Percentiles rank a stretch among this genome's conserved stretches.
phyloP scores from a whole-genome alignment of 2,113 vertebrate genomes.

The Oreocharis arfaki region DNA sequence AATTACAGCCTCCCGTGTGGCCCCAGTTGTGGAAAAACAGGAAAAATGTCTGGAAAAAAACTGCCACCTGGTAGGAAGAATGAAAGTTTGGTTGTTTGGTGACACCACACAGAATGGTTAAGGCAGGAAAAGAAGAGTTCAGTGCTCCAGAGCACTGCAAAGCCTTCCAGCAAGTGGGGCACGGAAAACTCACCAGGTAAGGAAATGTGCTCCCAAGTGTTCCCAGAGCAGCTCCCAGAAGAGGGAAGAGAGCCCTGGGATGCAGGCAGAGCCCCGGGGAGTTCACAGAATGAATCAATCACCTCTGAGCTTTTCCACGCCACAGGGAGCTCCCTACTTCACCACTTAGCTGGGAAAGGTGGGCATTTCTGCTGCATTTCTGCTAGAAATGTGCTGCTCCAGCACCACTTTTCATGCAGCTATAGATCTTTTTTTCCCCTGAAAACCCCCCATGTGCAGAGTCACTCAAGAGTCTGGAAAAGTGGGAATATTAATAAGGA shows the following conservation, averaged over 20 bases:
- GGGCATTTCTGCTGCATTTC: background rate
- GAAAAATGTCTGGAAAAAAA: background rate
- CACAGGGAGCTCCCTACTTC: background rate
- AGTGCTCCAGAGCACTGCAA: background rate
- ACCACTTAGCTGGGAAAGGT: background rate
- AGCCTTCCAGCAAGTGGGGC: background rate
- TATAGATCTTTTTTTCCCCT: rapidly evolving
- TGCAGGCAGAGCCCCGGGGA: background rate
- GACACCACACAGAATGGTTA: background rate
- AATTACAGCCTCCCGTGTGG: background rate
- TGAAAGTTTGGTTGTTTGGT: background rate
- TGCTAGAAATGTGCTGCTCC: background rate
- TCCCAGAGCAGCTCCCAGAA: background rate
- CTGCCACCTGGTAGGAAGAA: background rate
- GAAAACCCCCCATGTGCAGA: background rate
- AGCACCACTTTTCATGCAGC: background rate
- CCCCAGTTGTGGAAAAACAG: background rate
- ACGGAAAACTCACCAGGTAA: background rate
- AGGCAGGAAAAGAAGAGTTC: background rate
- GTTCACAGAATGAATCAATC: background rate
- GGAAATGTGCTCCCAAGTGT: background rate
- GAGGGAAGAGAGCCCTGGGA: background rate
- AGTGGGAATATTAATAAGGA: background rate
- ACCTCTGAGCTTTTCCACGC: background rate
- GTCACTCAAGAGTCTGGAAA: background rate